phyloP scores from a whole-genome alignment of 2,888 invertebrate genomes.

The Nebria salina region DNA sequence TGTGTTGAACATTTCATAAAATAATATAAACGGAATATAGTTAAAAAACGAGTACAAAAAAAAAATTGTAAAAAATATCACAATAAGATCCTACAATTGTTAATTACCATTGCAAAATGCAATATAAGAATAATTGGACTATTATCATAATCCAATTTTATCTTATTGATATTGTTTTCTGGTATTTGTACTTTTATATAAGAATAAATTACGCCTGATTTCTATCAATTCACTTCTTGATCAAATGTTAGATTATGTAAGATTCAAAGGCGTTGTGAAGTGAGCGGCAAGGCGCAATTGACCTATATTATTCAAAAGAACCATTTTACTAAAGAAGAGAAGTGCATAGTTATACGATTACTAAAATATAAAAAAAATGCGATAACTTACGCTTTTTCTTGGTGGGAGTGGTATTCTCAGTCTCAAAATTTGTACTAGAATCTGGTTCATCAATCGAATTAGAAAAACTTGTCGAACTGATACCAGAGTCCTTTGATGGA shows the following conservation, averaged over 20 bases:
- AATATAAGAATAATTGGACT: slow-evolving; percentile 15
- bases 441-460: slow-evolving; percentile 42
- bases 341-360: not conserved
- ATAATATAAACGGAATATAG: slow-evolving; percentile 4
- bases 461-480: slow-evolving; percentile 37
- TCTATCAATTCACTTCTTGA: slow-evolving; percentile 1
- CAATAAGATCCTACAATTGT: slow-evolving; percentile 34
- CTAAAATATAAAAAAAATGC: not conserved
- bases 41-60: not conserved
- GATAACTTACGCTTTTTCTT: slow-evolving; percentile 50
- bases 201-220: slow-evolving; percentile 12
- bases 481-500: slow-evolving; percentile 36
- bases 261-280: slow-evolving; percentile 59
- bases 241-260: slow-evolving; percentile 24
- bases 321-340: slow-evolving; percentile 21
- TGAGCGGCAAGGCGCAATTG: slow-evolving; percentile 64
- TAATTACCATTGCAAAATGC: slow-evolving; percentile 24
- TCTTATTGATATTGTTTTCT: slow-evolving; percentile 16
- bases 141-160: slow-evolving; percentile 15
- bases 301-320: slow-evolving; percentile 52
- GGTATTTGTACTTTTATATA: slow-evolving; percentile 39
- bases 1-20: slow-evolving; percentile 11
- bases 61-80: slow-evolving; percentile 26
- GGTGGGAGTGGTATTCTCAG: slow-evolving; percentile 44
- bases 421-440: slow-evolving; percentile 38